A percentile compares a stretch with the other conserved stretches of the same genome.
These are phyloP conservation scores for Theocolax elegans DNA, from an alignment of 1,140 invertebrate species.

Conservation along the genomic window DNA sequence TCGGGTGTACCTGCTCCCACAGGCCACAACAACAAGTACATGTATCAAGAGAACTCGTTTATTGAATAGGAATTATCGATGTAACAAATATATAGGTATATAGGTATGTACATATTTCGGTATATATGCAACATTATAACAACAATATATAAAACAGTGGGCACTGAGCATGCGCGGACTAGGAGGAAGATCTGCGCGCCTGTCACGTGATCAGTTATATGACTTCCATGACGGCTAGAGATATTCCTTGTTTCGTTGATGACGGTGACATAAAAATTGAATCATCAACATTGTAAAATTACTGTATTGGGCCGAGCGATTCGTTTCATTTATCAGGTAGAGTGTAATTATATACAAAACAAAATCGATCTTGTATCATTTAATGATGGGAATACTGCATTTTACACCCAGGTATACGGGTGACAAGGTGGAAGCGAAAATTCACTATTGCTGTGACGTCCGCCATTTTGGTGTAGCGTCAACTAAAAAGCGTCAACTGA, in stretches of 20 bases:
- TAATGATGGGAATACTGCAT: neutral
- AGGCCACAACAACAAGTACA: too few relatives aligned
- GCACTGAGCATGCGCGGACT: conserved; percentile 13
- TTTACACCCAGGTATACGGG: neutral
- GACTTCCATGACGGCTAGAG: conserved; percentile 38
- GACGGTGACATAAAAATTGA: conserved; percentile 37
- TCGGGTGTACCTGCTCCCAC: too few relatives aligned
- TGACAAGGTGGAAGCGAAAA: conserved; percentile 5
- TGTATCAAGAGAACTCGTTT: too few relatives aligned
- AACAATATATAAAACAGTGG: too few relatives aligned
- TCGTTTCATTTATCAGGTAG: neutral
- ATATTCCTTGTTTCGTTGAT: conserved; percentile 39
- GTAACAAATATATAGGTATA: too few relatives aligned
- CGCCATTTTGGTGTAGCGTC: conserved; percentile 41
- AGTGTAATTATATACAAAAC: neutral
- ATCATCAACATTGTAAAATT: conserved; percentile 3
- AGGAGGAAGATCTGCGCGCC: conserved; percentile 24
- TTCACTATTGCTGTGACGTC: conserved; percentile 16
- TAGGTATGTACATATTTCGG: too few relatives aligned
- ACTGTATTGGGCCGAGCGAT: neutral
- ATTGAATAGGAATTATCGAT: too few relatives aligned
- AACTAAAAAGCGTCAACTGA: conserved; percentile 37
- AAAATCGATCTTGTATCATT: neutral
- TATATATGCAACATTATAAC: too few relatives aligned
- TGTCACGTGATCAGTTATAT: conserved; percentile 43